These are phyloP conservation scores for Lepidostoma basale DNA, from an alignment of 1,140 invertebrate species.

Conservation along the genomic window DNA sequence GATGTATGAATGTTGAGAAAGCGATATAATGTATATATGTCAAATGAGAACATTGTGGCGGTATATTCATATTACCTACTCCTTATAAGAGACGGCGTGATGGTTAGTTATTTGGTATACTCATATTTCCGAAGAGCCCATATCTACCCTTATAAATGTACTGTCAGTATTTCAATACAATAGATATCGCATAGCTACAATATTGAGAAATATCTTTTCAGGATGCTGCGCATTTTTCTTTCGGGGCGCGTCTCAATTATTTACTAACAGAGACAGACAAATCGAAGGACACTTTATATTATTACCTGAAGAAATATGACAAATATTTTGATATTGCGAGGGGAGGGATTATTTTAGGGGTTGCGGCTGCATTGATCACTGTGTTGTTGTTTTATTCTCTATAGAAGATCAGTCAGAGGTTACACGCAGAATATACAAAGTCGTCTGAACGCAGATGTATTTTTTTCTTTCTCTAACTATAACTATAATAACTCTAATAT, in stretches of 20 bases:
- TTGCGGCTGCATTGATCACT: background rate
- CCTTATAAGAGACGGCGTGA: too few species aligned
- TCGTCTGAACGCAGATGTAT: too few species aligned
- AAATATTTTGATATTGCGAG: background rate
- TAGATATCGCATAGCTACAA: slow-evolving; percentile 1
- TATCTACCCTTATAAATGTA: background rate
- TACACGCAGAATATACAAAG: too few species aligned
- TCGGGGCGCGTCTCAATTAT: background rate
- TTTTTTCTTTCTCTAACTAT: too few species aligned
- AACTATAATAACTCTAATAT: too few species aligned
- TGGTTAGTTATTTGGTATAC: too few species aligned
- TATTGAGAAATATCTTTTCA: slow-evolving; percentile 26
- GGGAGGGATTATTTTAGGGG: background rate
- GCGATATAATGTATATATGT: too few species aligned
- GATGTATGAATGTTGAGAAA: too few species aligned
- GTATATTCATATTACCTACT: too few species aligned
- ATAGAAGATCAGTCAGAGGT: too few species aligned
- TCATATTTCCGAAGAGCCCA: background rate
- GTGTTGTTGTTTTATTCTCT: too few species aligned
- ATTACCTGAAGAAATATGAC: slow-evolving; percentile 13
- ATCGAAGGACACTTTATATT: slow-evolving; percentile 17
- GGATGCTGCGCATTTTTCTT: slow-evolving; percentile 13
- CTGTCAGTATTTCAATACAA: background rate
- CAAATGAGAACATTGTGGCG: too few species aligned
- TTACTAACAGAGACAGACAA: background rate